Base-by-base conservation (phyloP, 2,888 invertebrate species). In the Drosophila mettleri region DNA sequence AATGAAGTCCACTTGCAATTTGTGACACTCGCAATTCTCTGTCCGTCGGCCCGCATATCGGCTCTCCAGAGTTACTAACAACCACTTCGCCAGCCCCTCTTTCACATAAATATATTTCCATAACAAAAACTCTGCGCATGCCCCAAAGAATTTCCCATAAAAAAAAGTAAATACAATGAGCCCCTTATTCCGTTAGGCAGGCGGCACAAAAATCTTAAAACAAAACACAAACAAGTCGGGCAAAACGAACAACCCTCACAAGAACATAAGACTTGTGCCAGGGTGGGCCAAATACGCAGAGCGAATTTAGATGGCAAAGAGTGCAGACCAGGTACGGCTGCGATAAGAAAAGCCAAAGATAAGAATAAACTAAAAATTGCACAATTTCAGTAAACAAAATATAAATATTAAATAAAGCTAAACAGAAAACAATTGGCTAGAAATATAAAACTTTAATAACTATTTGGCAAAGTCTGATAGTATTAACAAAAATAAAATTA, bases 61-160 rank as follows among this genome's bases (percentile, higher is more conserved):
- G 31, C 31, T 20, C 34, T 36, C 16, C 22, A 18, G 16, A 20
- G 24, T 9, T 55, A 27, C 45, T 38, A 59, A 24, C 54, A 54
- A 67, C 68, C 68, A 58, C 68, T 54, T 38, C 43, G 31, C 12
- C 27, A 33, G 33, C 22, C 22, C 24, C 51, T 41, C 38, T 14
- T 12, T 6, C 22, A 53, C 6, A 12, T 27, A 18, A 51, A 57
- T 16, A 59, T 39, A 71, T 70, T 85, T 82, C 70, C 81, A 87
- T 81, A 84, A 85, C 85, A 76, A 78, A 73, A 71, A 74, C 58
- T 73, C 64, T 81, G 83, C 90, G 89, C 89, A 89, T 88, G 89
- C 83, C 48, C 64, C 41, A 52, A 64, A 65, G 45, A 82, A 83
- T 83, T 72, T 77, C 86, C 86, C 78, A 52, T 48, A 45, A 20